Base-by-base conservation (phyloP, 2,888 invertebrate genomes). In the Diaprepes abbreviatus region DNA sequence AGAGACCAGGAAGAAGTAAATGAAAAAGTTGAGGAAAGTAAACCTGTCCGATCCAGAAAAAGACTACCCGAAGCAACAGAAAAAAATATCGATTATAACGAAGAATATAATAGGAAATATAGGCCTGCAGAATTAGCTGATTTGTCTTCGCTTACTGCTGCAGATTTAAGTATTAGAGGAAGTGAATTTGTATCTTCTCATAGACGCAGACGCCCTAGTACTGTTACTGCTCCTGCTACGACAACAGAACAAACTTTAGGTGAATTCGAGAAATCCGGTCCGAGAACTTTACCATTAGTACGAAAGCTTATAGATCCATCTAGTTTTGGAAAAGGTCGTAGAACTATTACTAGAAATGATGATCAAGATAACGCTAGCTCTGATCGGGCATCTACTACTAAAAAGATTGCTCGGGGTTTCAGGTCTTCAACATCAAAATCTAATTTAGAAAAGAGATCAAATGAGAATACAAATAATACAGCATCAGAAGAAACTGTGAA, bases 91-190 rank as follows among this genome's bases (percentile, higher is more conserved):
- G 79, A 79, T 28, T 80, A 79, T 19, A 75, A 75, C 19, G 76
- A 77, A 38, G 78, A 78, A 33, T 73, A 77, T 3, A 74, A 77
- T 45, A 74, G 84, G 52, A 79, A 77, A 35, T 84, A 79, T 74
- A 77, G 84, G 70, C 85, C 84, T 5, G 75, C 79, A 0, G 80
- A 81, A 73, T 74, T 83, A n/a, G 86, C 87, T 68, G 89, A 89
- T 79, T 76, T 87, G 12, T 83, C 87, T 48, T 88, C 88, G 1
- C 79, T 89, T 48, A 88, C 87, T 1, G 86, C 88, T 0, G 81
- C 86, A 17, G 89, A 89, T 74, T 79, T 82, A 66, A 73, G 73
- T 21, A 43, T 75, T 1, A 74, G 75, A 68, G 77, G 75, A 5
- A 54, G 75, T 4, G 70, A 74, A 36, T 50, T 70, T 17, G 63